Conservation (phyloP, 1,140 invertebrate genomes). For the Drosophila pallidifrons region DNA sequence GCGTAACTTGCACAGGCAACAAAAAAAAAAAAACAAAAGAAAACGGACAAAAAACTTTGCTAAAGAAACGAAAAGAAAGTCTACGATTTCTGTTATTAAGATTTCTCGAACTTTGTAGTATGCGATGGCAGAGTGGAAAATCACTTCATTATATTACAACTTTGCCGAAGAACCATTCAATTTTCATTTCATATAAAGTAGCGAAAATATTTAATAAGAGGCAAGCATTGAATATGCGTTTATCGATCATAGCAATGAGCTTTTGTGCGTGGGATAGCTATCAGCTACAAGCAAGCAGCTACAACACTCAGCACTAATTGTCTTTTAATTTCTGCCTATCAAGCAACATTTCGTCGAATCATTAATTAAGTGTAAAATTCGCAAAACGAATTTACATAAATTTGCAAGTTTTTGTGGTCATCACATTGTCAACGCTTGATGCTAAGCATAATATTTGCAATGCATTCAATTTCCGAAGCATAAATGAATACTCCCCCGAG, state of each 20-base stretch:
- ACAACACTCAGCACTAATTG: too few species aligned
- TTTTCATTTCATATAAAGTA: too few species aligned
- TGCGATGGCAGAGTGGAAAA: not conserved
- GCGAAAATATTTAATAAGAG: too few species aligned
- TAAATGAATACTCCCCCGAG: not conserved
- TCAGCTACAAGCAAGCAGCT: too few species aligned
- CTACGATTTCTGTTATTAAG: slow-evolving; percentile 3
- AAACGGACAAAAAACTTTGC: not conserved
- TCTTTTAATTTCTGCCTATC: too few species aligned
- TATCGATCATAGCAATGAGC: too few species aligned
- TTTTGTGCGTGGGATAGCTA: too few species aligned
- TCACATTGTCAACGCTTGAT: not conserved
- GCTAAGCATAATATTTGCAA: slow-evolving; percentile 6
- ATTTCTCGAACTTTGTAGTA: not conserved
- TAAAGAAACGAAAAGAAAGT: not conserved
- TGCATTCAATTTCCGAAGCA: not conserved
- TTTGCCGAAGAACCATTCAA: not conserved
- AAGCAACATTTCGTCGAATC: not conserved
- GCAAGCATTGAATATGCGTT: too few species aligned
- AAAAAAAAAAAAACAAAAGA: not conserved
- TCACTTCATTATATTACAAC: slow-evolving; percentile 3
- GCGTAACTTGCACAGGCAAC: not conserved
- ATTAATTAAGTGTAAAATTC: not conserved
- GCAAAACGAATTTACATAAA: not conserved
- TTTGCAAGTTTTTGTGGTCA: not conserved